phyloP scores from a whole-genome alignment of 1,140 invertebrate genomes.

The Lepidurus apus region DNA sequence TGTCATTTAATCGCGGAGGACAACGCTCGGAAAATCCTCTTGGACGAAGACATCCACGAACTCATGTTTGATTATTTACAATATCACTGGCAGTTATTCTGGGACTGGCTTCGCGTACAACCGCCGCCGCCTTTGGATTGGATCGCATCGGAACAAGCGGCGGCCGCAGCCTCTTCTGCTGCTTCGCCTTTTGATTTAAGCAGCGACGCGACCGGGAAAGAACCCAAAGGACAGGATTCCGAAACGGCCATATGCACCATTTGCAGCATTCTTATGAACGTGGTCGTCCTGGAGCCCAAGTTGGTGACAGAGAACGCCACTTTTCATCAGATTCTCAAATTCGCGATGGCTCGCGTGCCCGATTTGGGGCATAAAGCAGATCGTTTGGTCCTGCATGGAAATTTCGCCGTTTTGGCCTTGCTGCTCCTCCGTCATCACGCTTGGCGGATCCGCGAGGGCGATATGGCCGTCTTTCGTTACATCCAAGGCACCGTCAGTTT shows the following conservation, averaged over 20 bases:
- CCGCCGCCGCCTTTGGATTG: slow-evolving; percentile 32
- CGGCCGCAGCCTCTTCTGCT: background rate
- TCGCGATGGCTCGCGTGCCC: slow-evolving; percentile 78
- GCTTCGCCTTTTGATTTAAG: background rate
- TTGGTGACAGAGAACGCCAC: slow-evolving; percentile 66
- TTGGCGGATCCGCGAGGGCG: slow-evolving; percentile 36
- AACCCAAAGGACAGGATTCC: slow-evolving; percentile 53
- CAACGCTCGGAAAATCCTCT: slow-evolving; percentile 68
- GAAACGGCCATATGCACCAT: slow-evolving; percentile 75
- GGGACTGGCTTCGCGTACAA: slow-evolving; percentile 36
- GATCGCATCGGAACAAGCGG: slow-evolving; percentile 25
- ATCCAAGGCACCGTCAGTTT: slow-evolving; percentile 72
- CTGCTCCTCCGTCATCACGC: slow-evolving; percentile 69
- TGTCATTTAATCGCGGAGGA: slow-evolving; percentile 88
- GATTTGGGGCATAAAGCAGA: slow-evolving; percentile 74
- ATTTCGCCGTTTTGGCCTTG: slow-evolving; percentile 73
- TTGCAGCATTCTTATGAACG: slow-evolving; percentile 88
- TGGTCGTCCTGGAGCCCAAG: slow-evolving; percentile 78
- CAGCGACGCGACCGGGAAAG: background rate
- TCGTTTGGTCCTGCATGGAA: slow-evolving; percentile 75
- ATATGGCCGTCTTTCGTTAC: slow-evolving; percentile 54
- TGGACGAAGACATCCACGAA: slow-evolving; percentile 60
- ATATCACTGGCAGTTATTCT: slow-evolving; percentile 81
- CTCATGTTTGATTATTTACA: slow-evolving; percentile 69
- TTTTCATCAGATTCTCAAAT: slow-evolving; percentile 74